A percentile compares a stretch with the other conserved stretches of the same genome.
phyloP scores from a whole-genome alignment of 2,888 invertebrate species.

The Campopleginae sp. region DNA sequence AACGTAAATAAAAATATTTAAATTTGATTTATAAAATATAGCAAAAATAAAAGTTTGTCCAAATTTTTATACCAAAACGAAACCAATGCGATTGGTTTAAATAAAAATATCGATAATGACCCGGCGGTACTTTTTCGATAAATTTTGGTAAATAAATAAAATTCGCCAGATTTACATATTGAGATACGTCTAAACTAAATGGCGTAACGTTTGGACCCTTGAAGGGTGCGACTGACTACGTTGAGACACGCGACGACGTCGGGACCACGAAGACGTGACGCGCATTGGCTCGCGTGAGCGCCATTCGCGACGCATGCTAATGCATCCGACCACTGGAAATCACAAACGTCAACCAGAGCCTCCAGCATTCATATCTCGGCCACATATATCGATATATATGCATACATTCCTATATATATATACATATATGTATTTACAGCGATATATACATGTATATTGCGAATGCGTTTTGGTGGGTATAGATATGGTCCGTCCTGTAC shows the following conservation, averaged over 20 bases:
- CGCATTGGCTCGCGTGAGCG: constrained; percentile 76
- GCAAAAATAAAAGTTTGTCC: too few relatives aligned
- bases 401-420: not conserved
- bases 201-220: constrained; percentile 77
- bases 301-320: constrained; percentile 80
- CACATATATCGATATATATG: not conserved
- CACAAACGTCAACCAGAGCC: constrained; percentile 79
- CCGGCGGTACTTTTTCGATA: not conserved
- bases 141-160: not conserved
- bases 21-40: too few relatives aligned
- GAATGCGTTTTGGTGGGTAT: not conserved
- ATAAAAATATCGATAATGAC: not conserved
- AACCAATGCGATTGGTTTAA: too few relatives aligned
- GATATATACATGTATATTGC: not conserved
- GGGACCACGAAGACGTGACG: constrained; percentile 75
- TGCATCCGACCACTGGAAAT: constrained; percentile 75
- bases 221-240: constrained; percentile 71
- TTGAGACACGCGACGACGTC: constrained; percentile 62
- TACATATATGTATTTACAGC: not conserved
- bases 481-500: not conserved
- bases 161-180: not conserved
- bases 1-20: too few relatives aligned
- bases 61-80: too few relatives aligned
- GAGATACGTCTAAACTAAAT: constrained; percentile 70
- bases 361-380: constrained; percentile 63